phyloP scores from a whole-genome alignment of 2,888 invertebrate species.

The Diaperis boleti region DNA sequence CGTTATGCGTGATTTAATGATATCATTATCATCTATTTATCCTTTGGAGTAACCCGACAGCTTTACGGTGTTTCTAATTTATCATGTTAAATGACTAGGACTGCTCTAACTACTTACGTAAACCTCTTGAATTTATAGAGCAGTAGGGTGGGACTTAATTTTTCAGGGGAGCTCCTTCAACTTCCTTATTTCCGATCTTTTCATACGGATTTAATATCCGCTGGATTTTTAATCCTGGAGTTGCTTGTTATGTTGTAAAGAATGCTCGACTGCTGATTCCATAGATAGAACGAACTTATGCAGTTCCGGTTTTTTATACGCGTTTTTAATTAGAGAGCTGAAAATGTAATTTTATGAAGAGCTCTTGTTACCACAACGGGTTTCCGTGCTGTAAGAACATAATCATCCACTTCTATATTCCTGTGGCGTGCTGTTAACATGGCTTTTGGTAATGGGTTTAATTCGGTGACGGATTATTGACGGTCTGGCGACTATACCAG shows the following conservation, averaged over 20 bases:
- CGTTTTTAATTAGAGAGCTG: slow-evolving; percentile 2
- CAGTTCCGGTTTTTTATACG: background rate
- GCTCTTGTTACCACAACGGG: background rate
- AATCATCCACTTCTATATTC: background rate
- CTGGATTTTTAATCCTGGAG: background rate
- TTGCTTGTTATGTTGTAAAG: background rate
- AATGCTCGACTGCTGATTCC: background rate
- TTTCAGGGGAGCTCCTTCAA: slow-evolving; percentile 6
- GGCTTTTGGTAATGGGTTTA: too few species aligned
- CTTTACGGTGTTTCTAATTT: slow-evolving; percentile 23
- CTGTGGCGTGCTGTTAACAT: too few species aligned
- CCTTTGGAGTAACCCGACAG: slow-evolving; percentile 16
- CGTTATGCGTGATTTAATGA: slow-evolving; percentile 31
- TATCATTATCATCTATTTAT: slow-evolving; percentile 29
- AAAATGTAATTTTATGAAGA: background rate
- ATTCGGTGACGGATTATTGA: too few species aligned
- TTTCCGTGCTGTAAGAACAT: background rate
- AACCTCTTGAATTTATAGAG: slow-evolving; percentile 15
- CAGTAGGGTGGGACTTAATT: slow-evolving; percentile 8
- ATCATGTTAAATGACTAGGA: slow-evolving; percentile 17
- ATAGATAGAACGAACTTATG: background rate
- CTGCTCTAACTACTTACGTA: slow-evolving; percentile 11
- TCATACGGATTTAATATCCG: background rate
- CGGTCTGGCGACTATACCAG: too few species aligned
- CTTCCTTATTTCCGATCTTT: slow-evolving; percentile 1